Conservation (phyloP, 92 coral and sea anemone species). For the Nematostella vectensis region DNA sequence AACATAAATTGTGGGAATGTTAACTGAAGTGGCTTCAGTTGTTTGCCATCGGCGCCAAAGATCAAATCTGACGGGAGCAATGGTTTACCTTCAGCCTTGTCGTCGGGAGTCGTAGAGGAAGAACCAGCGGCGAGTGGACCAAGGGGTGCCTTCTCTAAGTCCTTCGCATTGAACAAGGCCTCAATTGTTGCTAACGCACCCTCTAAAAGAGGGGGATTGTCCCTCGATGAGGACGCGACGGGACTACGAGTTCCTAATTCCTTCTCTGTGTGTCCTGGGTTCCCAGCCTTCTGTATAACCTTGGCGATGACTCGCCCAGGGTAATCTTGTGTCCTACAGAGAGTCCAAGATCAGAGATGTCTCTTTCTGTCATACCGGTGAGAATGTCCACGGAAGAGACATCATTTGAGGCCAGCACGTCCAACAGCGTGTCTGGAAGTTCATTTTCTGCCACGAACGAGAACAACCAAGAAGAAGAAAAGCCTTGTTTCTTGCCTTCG, state of each 20-base stretch:
- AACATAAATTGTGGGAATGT: slow-evolving; percentile 10
- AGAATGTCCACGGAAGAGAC: slow-evolving; percentile 5
- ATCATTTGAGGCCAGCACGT: not conserved
- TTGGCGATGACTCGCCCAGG: too few relatives aligned
- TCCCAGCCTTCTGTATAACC: too few relatives aligned
- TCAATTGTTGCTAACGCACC: too few relatives aligned
- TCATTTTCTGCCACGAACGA: not conserved
- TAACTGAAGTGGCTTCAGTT: slow-evolving; percentile 5
- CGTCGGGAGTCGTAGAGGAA: too few relatives aligned
- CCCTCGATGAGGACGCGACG: too few relatives aligned
- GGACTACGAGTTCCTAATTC: too few relatives aligned
- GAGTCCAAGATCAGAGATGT: slow-evolving; percentile 2
- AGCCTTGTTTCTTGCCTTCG: too few relatives aligned
- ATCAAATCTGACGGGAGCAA: slow-evolving; percentile 7
- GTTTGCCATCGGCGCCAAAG: slow-evolving; percentile 9
- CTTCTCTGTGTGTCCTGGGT: too few relatives aligned
- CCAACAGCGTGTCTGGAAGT: slow-evolving; percentile 1
- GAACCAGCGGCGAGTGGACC: too few relatives aligned
- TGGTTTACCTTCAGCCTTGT: slow-evolving; percentile 10
- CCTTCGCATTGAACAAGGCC: too few relatives aligned
- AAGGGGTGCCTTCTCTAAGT: too few relatives aligned
- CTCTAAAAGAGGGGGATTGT: too few relatives aligned
- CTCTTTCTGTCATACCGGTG: not conserved
- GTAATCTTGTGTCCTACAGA: slow-evolving; percentile 6
- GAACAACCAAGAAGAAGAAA: slow-evolving; percentile 7